Evolutionary conservation across 2,797 vertebrate genomes (phyloP).

Genomic region (Poecilia wingei): DNA sequence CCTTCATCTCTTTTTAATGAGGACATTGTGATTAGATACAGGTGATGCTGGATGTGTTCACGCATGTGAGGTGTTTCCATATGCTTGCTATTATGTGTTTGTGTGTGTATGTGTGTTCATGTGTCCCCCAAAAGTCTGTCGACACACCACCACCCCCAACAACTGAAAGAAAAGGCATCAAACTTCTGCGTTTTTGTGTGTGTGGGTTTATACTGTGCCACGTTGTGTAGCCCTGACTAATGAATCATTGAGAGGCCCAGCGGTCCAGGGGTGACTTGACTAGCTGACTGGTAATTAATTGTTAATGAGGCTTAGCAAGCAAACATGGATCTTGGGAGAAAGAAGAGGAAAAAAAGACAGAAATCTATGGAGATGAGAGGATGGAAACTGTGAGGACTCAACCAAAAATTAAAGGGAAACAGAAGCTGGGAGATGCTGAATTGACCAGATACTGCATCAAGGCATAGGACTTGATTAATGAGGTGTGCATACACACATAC

Average conservation of each 20-base stretch:
- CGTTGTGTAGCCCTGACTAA: constrained; percentile 79
- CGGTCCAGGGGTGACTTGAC: constrained; percentile 80
- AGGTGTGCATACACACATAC: constrained; percentile 37
- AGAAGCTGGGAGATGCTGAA: constrained; percentile 57
- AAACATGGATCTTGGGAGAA: constrained; percentile 66
- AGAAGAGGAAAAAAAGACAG: constrained; percentile 32
- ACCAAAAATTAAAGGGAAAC: constrained; percentile 15
- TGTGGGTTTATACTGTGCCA: constrained; percentile 62
- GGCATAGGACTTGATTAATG: constrained; percentile 74
- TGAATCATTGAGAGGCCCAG: constrained; percentile 83
- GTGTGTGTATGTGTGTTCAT: constrained; percentile 10
- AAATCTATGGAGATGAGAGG: constrained; percentile 59
- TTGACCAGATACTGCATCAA: constrained; percentile 69
- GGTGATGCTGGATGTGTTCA: constrained; percentile 3
- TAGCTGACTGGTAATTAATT: constrained; percentile 86
- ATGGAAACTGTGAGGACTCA: constrained; percentile 42
- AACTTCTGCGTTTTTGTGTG: constrained; percentile 31
- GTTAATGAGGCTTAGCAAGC: constrained; percentile 82
- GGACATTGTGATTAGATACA: constrained; percentile 54
- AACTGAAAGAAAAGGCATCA: constrained; percentile 17
- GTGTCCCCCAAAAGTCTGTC: constrained; percentile 10
- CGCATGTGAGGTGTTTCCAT: constrained; percentile 19
- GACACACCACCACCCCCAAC: constrained; percentile 5
- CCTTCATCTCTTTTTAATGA: constrained; percentile 65
- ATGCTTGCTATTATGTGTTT: constrained; percentile 30